A percentile compares a stretch with the other conserved stretches of the same genome.
These are phyloP conservation scores for Blastobasis adustella DNA, from an alignment of 2,888 invertebrate genomes.

Conservation along the genomic window DNA sequence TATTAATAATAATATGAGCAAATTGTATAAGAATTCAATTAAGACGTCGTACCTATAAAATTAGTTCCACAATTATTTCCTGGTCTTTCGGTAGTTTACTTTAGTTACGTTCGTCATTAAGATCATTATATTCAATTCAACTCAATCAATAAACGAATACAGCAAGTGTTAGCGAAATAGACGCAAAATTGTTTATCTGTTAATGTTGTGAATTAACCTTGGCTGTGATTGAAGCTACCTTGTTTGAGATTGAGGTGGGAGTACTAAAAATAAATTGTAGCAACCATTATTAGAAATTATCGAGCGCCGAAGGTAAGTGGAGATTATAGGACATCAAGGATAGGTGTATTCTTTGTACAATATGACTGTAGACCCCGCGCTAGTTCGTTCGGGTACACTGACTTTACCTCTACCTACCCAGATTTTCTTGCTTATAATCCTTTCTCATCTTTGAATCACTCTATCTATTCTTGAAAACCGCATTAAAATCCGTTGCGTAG, in stretches of 20 bases:
- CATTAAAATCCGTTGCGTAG: no score
- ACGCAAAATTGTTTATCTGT: slow-evolving; percentile 33
- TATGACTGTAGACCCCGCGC: no score
- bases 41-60: slow-evolving; percentile 35
- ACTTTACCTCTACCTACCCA: no score
- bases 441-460: no score
- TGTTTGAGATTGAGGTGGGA: slow-evolving; percentile 7
- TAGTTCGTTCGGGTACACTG: no score
- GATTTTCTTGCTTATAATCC: no score
- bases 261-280: slow-evolving; percentile 20
- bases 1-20: no score
- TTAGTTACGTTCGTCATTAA: slow-evolving; percentile 16
- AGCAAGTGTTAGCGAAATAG: slow-evolving; percentile 28
- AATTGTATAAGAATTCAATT: slow-evolving; percentile 20
- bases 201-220: slow-evolving; percentile 42
- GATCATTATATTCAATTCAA: slow-evolving; percentile 20
- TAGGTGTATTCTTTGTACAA: no score
- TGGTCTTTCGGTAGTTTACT: slow-evolving; percentile 27
- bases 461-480: no score
- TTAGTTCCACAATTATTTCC: slow-evolving; percentile 40
- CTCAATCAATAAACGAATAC: slow-evolving; percentile 25
- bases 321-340: no score
- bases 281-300: slow-evolving; percentile 24
- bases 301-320: background rate
- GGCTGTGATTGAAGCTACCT: slow-evolving; percentile 27